Percentiles rank a stretch among this genome's conserved stretches.
These are phyloP conservation scores for Lypha dubia DNA, from an alignment of 2,888 invertebrate genomes.

Conservation along the genomic window DNA sequence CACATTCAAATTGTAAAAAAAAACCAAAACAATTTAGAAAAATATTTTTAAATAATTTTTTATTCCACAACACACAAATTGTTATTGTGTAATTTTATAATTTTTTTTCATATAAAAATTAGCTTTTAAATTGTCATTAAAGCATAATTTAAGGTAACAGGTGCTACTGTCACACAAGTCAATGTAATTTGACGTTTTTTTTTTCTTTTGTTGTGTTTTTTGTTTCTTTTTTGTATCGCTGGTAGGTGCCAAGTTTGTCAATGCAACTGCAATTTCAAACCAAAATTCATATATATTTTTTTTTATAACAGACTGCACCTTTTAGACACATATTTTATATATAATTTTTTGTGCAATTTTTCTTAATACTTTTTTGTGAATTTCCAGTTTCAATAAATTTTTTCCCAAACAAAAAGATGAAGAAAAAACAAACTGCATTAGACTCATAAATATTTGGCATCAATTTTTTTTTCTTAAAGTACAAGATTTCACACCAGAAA, in stretches of 20 bases:
- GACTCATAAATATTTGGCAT: conserved; percentile 59
- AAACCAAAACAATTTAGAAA: background rate
- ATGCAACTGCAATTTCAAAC: conserved; percentile 53
- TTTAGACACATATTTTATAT: conserved; percentile 28
- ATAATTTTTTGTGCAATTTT: background rate
- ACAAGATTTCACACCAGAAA: conserved; percentile 48
- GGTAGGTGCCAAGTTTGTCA: conserved; percentile 69
- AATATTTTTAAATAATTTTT: conserved; percentile 25
- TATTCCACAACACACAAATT: conserved; percentile 43
- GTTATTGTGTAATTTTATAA: conserved; percentile 61
- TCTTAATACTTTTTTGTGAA: background rate
- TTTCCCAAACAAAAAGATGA: conserved; percentile 16
- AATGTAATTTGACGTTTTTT: conserved; percentile 28
- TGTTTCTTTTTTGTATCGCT: background rate
- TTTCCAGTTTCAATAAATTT: background rate
- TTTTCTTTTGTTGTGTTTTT: background rate
- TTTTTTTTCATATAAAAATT: background rate
- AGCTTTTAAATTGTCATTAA: conserved; percentile 46
- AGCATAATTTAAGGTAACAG: conserved; percentile 68
- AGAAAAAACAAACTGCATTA: conserved; percentile 2
- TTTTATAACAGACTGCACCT: conserved; percentile 44
- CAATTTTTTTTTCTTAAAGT: conserved; percentile 20
- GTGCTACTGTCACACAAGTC: conserved; percentile 58
- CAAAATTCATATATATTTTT: conserved; percentile 29
- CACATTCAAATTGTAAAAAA: background rate